Conservation (phyloP, 1,140 invertebrate genomes). For the Conus betulinus region DNA sequence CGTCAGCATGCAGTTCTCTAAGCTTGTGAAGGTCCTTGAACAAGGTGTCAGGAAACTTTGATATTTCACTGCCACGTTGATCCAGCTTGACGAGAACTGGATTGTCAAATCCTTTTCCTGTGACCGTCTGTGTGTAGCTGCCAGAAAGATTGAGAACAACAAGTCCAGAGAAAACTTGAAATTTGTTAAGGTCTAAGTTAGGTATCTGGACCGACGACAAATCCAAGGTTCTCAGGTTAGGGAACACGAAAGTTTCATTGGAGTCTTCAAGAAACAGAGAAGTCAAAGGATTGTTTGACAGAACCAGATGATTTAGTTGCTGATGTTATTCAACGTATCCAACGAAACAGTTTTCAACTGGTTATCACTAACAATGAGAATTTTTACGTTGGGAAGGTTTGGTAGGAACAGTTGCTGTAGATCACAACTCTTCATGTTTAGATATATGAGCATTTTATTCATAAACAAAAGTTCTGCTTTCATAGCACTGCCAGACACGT, state of each 20-base stretch:
- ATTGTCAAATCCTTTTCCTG: not conserved
- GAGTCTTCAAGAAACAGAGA: not conserved
- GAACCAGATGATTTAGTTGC: not conserved
- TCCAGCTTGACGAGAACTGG: no score
- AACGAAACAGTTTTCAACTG: not conserved
- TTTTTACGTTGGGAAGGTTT: not conserved
- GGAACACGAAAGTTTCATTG: not conserved
- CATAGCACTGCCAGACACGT: not conserved
- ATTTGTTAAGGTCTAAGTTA: not conserved
- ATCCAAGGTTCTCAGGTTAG: not conserved
- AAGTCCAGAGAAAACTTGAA: not conserved
- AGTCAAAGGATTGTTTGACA: not conserved
- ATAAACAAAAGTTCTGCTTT: not conserved
- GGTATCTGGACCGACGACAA: not conserved
- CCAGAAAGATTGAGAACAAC: no score
- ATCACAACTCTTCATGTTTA: not conserved
- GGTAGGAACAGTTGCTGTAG: not conserved
- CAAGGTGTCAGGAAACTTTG: conserved; percentile 1
- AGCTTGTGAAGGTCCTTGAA: conserved; percentile 18
- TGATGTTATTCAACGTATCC: not conserved
- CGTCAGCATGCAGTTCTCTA: conserved; percentile 33
- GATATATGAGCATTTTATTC: not conserved
- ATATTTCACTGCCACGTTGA: no score
- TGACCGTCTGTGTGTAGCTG: not conserved
- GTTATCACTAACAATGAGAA: not conserved